A percentile compares a stretch with the other conserved stretches of the same genome.
These are phyloP conservation scores for Pleuronectes platessa DNA, from an alignment of 2,113 vertebrate genomes.

Conservation along the genomic window DNA sequence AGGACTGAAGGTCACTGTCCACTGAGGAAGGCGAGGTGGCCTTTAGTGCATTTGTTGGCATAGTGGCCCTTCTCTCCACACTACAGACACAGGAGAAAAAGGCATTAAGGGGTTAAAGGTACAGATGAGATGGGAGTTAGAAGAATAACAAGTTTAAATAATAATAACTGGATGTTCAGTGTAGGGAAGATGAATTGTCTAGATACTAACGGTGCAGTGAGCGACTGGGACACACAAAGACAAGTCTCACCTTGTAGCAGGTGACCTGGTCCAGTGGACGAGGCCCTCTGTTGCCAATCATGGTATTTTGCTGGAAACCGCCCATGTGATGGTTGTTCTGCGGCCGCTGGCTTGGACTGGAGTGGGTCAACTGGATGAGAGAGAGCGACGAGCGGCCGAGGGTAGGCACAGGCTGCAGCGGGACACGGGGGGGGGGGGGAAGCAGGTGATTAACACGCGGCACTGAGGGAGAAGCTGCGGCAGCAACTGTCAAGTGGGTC, in stretches of 20 bases:
- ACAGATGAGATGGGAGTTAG: neutral
- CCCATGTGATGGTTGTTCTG: constrained; percentile 84
- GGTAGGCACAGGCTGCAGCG: constrained; percentile 51
- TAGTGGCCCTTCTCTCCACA: constrained; percentile 99
- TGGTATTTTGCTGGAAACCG: constrained; percentile 87
- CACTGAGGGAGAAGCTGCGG: too few species aligned
- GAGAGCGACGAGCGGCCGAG: constrained; percentile 84
- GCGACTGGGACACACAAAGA: neutral
- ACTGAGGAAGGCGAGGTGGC: constrained; percentile 97
- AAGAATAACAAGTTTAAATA: neutral
- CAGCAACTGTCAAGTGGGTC: too few species aligned
- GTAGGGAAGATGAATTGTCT: too few species aligned
- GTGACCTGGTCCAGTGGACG: constrained; percentile 98
- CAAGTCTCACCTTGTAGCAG: constrained; percentile 92
- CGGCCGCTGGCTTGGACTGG: constrained; percentile 86
- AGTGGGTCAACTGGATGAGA: constrained; percentile 89
- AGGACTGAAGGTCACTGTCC: constrained; percentile 86
- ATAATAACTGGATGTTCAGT: neutral
- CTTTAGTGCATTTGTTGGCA: constrained; percentile 99
- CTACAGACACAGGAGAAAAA: constrained; percentile 71
- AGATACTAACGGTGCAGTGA: too few species aligned
- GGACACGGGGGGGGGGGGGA: neutral
- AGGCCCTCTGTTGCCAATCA: constrained; percentile 89
- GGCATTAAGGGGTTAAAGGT: constrained; percentile 15
- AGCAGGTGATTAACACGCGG: neutral